phyloP scores from a whole-genome alignment of 1,140 invertebrate genomes.

The Diachasmimorpha longicaudata region DNA sequence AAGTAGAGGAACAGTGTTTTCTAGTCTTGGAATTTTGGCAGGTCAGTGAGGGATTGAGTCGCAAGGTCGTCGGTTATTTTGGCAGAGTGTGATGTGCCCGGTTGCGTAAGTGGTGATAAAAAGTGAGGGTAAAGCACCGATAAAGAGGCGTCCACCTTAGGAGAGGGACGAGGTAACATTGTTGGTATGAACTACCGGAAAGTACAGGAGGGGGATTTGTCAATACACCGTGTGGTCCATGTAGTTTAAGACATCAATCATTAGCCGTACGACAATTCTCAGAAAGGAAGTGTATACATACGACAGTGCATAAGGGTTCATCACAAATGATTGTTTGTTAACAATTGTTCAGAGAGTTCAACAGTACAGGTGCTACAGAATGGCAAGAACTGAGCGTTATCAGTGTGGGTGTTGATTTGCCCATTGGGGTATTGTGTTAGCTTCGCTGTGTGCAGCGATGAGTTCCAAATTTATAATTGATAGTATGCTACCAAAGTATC shows the following conservation, averaged over 20 bases:
- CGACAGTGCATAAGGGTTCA: neutral
- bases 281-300: neutral
- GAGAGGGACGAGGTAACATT: conserved; percentile 8
- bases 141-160: conserved; percentile 22
- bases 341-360: conserved; percentile 9
- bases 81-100: conserved; percentile 40
- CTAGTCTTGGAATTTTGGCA: neutral
- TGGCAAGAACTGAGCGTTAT: conserved; percentile 21
- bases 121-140: conserved; percentile 43
- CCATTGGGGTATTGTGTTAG: conserved; percentile 30
- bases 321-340: neutral
- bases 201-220: conserved; percentile 31
- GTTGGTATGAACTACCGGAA: neutral
- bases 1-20: neutral
- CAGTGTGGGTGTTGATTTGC: conserved; percentile 46
- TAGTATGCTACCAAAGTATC: conserved; percentile 96
- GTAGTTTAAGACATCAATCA: too few relatives aligned
- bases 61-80: conserved; percentile 26
- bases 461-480: conserved; percentile 96
- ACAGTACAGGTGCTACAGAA: conserved; percentile 34
- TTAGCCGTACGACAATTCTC: too few relatives aligned
- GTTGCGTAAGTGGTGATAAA: conserved; percentile 44
- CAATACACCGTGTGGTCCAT: neutral
- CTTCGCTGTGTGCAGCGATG: conserved; percentile 64
- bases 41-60: conserved; percentile 28